Percentiles rank a stretch among this genome's conserved stretches.
These are phyloP conservation scores for Microtus ochrogaster DNA, from an alignment of 2,113 vertebrate genomes.

Conservation along the genomic window DNA sequence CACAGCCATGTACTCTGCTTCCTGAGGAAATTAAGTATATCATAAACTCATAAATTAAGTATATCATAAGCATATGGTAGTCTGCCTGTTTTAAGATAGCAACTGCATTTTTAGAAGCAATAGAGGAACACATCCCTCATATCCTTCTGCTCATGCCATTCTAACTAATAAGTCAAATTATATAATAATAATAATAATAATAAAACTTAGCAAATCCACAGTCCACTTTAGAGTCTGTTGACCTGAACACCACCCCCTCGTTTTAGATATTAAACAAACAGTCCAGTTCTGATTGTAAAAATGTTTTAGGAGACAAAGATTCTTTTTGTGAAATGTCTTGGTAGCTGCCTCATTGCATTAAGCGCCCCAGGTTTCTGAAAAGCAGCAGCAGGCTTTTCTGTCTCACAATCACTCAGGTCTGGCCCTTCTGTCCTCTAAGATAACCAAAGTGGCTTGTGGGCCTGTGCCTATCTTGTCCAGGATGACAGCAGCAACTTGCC, in stretches of 20 bases:
- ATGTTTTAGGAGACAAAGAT: neutral
- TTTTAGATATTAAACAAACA: conserved; percentile 41
- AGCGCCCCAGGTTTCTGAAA: conserved; percentile 47
- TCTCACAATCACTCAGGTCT: conserved; percentile 38
- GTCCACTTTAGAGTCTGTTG: neutral
- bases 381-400: conserved; percentile 41
- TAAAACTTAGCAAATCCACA: conserved; percentile 41
- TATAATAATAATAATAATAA: conserved; percentile 44
- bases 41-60: conserved; percentile 34
- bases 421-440: neutral
- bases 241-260: conserved; percentile 4
- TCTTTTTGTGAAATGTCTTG: neutral
- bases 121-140: neutral
- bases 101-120: neutral
- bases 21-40: conserved; percentile 38
- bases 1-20: neutral
- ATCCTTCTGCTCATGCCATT: neutral
- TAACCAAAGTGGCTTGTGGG: neutral
- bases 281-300: neutral
- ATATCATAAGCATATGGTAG: neutral
- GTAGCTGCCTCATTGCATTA: conserved; percentile 39
- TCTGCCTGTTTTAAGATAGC: conserved; percentile 35
- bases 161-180: conserved; percentile 66
- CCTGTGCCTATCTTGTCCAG: neutral
- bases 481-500: neutral